Conservation (phyloP, 2,797 vertebrate species). For the Melanotaenia nigrans region DNA sequence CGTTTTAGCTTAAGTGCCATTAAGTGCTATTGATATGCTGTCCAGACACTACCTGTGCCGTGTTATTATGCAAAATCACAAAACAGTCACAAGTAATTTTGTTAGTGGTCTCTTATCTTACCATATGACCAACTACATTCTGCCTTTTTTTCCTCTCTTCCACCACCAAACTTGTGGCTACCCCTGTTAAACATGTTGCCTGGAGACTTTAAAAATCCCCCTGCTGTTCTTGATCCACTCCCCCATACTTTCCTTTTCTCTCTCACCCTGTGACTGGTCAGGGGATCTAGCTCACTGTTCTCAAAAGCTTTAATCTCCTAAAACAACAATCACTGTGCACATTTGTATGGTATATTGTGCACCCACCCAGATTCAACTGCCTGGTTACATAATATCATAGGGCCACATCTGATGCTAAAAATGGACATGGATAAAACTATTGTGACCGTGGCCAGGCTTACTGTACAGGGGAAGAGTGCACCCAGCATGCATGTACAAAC, state of each 20-base stretch:
- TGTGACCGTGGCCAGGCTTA: slow-evolving; percentile 72
- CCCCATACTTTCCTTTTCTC: slow-evolving; percentile 42
- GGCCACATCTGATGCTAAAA: slow-evolving; percentile 82
- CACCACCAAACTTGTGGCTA: slow-evolving; percentile 11
- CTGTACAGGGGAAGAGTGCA: slow-evolving; percentile 48
- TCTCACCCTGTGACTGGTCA: slow-evolving; percentile 65
- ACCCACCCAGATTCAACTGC: slow-evolving; percentile 66
- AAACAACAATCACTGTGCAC: slow-evolving; percentile 74
- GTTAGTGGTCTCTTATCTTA: slow-evolving; percentile 2
- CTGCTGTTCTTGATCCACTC: slow-evolving; percentile 36
- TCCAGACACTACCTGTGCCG: background rate
- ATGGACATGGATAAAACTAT: slow-evolving; percentile 82
- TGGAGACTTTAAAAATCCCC: slow-evolving; percentile 35
- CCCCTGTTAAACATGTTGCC: slow-evolving; percentile 11
- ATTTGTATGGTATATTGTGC: slow-evolving; percentile 47
- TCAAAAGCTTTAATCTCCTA: slow-evolving; percentile 76
- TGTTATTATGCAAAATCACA: background rate
- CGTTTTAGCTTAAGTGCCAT: background rate
- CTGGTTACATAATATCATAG: slow-evolving; percentile 76
- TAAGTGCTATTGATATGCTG: background rate
- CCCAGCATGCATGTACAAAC: slow-evolving; percentile 23
- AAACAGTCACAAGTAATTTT: background rate
- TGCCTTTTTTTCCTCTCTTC: slow-evolving; percentile 4
- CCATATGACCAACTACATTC: slow-evolving; percentile 14
- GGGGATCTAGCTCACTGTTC: slow-evolving; percentile 62